phyloP scores from a whole-genome alignment of 2,797 vertebrate genomes.

The Microctenopoma stevenorrisi region DNA sequence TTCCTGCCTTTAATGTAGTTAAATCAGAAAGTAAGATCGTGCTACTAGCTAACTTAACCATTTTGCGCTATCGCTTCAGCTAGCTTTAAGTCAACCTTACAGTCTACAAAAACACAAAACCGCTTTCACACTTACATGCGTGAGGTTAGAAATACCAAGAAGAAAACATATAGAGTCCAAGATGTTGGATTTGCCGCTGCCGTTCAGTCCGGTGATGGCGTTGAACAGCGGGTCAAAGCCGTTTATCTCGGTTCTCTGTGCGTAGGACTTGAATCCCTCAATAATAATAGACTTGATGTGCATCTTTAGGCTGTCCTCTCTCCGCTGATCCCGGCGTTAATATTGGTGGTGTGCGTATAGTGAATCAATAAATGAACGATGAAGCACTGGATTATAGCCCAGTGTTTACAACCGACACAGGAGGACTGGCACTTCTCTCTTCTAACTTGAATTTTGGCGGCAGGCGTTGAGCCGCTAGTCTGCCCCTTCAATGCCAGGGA shows the following conservation, averaged over 20 bases:
- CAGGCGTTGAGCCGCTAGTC: constrained; percentile 24
- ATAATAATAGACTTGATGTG: constrained; percentile 92
- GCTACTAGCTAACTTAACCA: too few relatives aligned
- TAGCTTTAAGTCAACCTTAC: not conserved
- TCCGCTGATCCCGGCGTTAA: not conserved
- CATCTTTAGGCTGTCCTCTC: constrained; percentile 81
- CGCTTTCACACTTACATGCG: constrained; percentile 84
- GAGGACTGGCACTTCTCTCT: constrained; percentile 6
- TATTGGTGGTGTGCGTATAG: too few relatives aligned
- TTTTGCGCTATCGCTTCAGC: not conserved
- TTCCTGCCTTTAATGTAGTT: not conserved
- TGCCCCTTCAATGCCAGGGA: constrained; percentile 38
- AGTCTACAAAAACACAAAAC: too few relatives aligned
- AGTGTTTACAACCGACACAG: constrained; percentile 49
- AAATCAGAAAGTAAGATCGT: not conserved
- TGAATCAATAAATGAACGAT: not conserved
- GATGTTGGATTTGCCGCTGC: constrained; percentile 98
- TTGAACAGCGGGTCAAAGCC: constrained; percentile 95
- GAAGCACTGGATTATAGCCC: not conserved
- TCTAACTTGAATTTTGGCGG: constrained; percentile 86
- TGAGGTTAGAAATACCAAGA: constrained; percentile 91
- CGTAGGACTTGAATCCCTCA: constrained; percentile 98
- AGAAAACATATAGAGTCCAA: constrained; percentile 97
- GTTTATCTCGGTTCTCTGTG: constrained; percentile 91
- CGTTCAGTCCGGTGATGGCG: constrained; percentile 96